Percentiles rank a stretch among this genome's conserved stretches.
Conservation (phyloP, 2,797 vertebrate genomes). For the Acanthurus lineatus region DNA sequence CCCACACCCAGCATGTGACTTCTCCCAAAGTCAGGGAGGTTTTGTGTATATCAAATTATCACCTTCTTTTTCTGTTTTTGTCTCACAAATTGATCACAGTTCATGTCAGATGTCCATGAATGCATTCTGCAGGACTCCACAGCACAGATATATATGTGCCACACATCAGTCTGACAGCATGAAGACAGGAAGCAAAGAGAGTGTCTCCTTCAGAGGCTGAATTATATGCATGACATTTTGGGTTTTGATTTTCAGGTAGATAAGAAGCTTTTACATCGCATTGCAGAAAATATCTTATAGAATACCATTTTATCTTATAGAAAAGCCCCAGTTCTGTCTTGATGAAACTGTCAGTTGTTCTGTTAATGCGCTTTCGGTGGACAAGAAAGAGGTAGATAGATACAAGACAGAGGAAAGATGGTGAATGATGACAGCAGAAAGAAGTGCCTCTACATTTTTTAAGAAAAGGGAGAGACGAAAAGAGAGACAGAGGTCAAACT, state of each 20-base stretch:
- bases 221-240: not conserved
- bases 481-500: slow-evolving; percentile 1
- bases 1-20: slow-evolving; percentile 1
- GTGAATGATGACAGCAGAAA: not conserved
- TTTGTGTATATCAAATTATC: not conserved
- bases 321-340: not conserved
- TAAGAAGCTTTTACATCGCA: not conserved
- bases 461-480: not conserved
- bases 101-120: not conserved
- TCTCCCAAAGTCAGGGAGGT: not conserved
- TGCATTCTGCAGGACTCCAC: not conserved
- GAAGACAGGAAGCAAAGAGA: not conserved
- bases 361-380: too few relatives aligned
- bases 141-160: not conserved
- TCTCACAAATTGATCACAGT: not conserved
- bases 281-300: not conserved
- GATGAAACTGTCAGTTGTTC: not conserved
- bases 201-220: not conserved
- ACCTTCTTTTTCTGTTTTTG: not conserved
- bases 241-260: slow-evolving; percentile 4
- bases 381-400: not conserved
- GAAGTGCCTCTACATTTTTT: slow-evolving; percentile 1
- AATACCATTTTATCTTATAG: too few relatives aligned
- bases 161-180: not conserved
- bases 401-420: not conserved